Conservation (phyloP, 2,888 invertebrate species). For the Volucella bombylans region DNA sequence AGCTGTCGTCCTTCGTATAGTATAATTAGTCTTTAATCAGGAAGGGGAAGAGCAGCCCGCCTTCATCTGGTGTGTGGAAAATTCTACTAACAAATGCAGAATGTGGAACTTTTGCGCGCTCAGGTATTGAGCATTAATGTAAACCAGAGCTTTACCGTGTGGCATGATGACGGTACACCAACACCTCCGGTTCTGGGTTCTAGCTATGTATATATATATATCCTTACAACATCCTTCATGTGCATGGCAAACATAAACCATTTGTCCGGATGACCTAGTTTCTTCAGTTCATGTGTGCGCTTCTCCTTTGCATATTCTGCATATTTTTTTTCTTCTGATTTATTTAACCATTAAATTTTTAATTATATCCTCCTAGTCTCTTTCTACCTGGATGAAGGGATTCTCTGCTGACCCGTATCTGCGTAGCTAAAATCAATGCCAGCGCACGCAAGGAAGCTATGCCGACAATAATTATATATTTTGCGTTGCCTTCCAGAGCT, state of each 20-base stretch:
- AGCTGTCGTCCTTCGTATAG: background rate
- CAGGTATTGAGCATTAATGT: conserved; percentile 17
- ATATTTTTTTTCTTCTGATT: conserved; percentile 6
- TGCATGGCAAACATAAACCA: conserved; percentile 53
- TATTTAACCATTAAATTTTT: conserved; percentile 60
- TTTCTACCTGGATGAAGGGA: conserved; percentile 14
- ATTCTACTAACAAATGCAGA: conserved; percentile 5
- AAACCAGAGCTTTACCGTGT: conserved; percentile 32
- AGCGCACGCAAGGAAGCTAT: background rate
- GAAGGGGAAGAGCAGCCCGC: background rate
- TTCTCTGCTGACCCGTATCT: too few relatives aligned
- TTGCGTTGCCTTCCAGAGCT: conserved; percentile 12
- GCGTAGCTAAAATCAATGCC: conserved; percentile 13
- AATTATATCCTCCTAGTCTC: conserved; percentile 47
- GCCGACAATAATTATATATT: conserved; percentile 20
- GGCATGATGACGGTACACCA: too few relatives aligned
- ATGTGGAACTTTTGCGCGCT: background rate
- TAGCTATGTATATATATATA: conserved; percentile 9
- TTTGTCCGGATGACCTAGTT: conserved; percentile 68
- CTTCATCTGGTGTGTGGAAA: conserved; percentile 21
- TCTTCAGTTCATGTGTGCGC: conserved; percentile 21
- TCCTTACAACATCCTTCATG: conserved; percentile 45
- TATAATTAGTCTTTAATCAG: conserved; percentile 51
- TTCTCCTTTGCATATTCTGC: conserved; percentile 21
- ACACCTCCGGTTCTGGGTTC: background rate